Percentiles rank a stretch among this genome's conserved stretches.
Evolutionary conservation across 2,113 vertebrate genomes (phyloP).

Genomic region (Syrrhaptes paradoxus): DNA sequence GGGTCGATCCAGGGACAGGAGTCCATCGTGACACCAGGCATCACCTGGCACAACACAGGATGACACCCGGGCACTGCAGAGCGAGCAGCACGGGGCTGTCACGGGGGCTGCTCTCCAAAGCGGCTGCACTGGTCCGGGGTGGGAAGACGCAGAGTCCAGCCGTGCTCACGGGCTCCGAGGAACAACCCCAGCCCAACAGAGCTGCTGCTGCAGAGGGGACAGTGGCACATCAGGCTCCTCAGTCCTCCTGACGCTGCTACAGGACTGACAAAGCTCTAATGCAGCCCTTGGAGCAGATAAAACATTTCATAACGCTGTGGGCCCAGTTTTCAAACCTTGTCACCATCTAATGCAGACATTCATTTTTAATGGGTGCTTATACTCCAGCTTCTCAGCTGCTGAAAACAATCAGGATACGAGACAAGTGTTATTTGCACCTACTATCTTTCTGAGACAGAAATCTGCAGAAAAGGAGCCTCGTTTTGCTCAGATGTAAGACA

Average conservation of each 20-base stretch:
- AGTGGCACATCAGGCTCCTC: background rate
- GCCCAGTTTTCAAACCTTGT: background rate
- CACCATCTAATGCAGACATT: background rate
- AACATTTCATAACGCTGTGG: accelerated
- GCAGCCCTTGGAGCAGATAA: background rate
- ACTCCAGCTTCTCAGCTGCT: background rate
- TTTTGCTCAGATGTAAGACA: background rate
- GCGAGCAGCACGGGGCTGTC: no score
- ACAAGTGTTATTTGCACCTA: background rate
- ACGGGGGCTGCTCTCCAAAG: background rate
- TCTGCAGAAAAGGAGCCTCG: background rate
- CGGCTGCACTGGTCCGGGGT: accelerated
- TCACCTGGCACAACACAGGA: background rate
- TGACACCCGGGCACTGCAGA: background rate
- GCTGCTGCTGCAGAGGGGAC: no score
- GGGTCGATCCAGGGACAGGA: background rate
- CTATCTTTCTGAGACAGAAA: background rate
- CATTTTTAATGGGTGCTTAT: background rate
- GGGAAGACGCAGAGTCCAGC: background rate
- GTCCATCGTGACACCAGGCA: background rate
- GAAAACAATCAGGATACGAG: background rate
- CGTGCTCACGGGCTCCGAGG: background rate
- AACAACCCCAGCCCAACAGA: background rate
- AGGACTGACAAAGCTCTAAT: background rate
- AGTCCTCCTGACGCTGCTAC: no score